Conservation (phyloP, 2,888 invertebrate species). For the Heterodera filipjevi region DNA sequence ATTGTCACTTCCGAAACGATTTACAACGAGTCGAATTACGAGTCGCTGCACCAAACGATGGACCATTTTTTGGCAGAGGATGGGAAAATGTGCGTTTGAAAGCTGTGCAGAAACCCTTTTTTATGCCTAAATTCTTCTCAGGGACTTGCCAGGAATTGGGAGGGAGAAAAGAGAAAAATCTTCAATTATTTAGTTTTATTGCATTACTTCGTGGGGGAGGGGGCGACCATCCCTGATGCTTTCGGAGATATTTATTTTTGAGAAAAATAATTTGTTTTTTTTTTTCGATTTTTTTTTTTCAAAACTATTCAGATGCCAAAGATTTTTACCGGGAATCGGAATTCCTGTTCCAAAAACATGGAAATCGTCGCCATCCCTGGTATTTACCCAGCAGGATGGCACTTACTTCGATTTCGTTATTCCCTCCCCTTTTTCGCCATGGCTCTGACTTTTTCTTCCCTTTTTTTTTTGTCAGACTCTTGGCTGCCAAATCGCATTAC, state of each 20-base stretch:
- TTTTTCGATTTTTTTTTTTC: neutral
- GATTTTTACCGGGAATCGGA: no score
- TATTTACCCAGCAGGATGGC: no score
- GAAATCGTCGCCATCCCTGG: no score
- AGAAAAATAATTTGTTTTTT: neutral
- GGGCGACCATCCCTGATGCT: no score
- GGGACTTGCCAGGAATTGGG: no score
- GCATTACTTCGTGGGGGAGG: no score
- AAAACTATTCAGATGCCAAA: constrained; percentile 83
- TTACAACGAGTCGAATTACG: constrained; percentile 78
- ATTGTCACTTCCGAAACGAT: constrained; percentile 93
- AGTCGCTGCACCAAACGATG: constrained; percentile 75
- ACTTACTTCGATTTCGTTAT: no score
- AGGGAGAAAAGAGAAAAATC: no score
- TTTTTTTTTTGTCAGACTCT: constrained; percentile 67
- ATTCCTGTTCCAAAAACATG: no score
- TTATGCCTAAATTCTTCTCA: neutral
- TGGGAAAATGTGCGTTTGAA: constrained; percentile 68
- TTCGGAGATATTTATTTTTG: neutral
- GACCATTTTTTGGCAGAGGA: constrained; percentile 71
- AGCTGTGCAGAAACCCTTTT: constrained; percentile 1
- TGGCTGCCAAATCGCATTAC: constrained; percentile 89
- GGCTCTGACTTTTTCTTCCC: no score
- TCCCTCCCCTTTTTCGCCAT: no score
- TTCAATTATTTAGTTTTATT: no score